A percentile compares a stretch with the other conserved stretches of the same genome.
Conservation (phyloP, 2,888 invertebrate genomes). For the Chloroclysta siterata region DNA sequence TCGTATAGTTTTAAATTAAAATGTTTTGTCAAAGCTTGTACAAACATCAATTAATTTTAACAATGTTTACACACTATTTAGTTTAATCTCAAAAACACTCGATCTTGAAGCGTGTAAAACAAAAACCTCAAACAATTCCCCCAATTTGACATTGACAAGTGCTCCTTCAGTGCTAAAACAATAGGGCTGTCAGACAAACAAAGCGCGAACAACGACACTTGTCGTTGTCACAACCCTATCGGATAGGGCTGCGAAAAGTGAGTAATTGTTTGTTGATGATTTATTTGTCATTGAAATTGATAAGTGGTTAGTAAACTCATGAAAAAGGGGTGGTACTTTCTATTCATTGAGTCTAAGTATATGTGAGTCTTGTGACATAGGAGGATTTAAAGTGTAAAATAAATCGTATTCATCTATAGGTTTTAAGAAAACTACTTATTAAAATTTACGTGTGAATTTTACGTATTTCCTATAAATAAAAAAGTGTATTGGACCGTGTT, state of each 20-base stretch:
- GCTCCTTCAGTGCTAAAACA: slow-evolving; percentile 60
- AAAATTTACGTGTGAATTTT: too few species aligned
- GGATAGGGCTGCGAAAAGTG: slow-evolving; percentile 48
- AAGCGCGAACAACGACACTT: slow-evolving; percentile 61
- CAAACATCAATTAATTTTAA: slow-evolving; percentile 18
- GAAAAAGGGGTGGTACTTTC: not conserved
- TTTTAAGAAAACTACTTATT: too few species aligned
- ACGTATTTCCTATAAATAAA: too few species aligned
- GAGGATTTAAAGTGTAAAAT: too few species aligned
- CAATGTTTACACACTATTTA: slow-evolving; percentile 29
- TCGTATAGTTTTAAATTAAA: too few species aligned
- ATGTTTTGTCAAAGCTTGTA: not conserved
- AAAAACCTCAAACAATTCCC: slow-evolving; percentile 52
- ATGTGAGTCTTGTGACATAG: not conserved
- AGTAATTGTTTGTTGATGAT: slow-evolving; percentile 53
- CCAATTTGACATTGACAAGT: slow-evolving; percentile 63
- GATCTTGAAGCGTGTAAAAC: slow-evolving; percentile 45
- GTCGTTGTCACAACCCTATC: slow-evolving; percentile 37
- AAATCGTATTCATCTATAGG: too few species aligned
- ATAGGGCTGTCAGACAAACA: slow-evolving; percentile 67
- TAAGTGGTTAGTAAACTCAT: slow-evolving; percentile 36
- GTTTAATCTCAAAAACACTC: slow-evolving; percentile 38
- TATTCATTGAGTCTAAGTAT: not conserved
- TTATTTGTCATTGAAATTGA: slow-evolving; percentile 41
- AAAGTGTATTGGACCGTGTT: too few species aligned